These are phyloP conservation scores for Mythimna vitellina DNA, from an alignment of 2,888 invertebrate genomes.

Conservation along the genomic window DNA sequence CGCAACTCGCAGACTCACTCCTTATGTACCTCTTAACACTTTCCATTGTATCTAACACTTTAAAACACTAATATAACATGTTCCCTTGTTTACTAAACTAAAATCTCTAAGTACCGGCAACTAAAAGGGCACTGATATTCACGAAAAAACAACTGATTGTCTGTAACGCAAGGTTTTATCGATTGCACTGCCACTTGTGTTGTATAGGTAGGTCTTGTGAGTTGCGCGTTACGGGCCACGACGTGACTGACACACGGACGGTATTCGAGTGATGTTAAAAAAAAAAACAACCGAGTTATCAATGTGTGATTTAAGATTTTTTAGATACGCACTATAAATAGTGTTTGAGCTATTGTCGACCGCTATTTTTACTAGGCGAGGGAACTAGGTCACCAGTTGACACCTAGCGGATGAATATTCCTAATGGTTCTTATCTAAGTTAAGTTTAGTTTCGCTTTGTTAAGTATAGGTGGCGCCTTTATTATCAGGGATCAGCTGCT, in stretches of 20 bases:
- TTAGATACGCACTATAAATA: slow-evolving; percentile 88
- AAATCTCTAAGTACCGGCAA: slow-evolving; percentile 78
- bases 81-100: slow-evolving; percentile 89
- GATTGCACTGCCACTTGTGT: slow-evolving; percentile 69
- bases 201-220: slow-evolving; percentile 72
- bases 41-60: slow-evolving; percentile 79
- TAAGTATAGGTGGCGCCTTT: slow-evolving; percentile 69
- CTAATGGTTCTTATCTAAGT: slow-evolving; percentile 70
- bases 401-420: slow-evolving; percentile 73
- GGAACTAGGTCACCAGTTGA: slow-evolving; percentile 86
- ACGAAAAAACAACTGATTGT: slow-evolving; percentile 78
- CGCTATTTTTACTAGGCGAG: slow-evolving; percentile 88
- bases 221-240: slow-evolving; percentile 77
- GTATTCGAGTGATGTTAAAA: slow-evolving; percentile 63
- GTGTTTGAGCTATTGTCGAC: slow-evolving; percentile 88
- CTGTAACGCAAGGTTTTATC: slow-evolving; percentile 71
- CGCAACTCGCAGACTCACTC: slow-evolving; percentile 88
- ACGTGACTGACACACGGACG: slow-evolving; percentile 60
- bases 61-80: slow-evolving; percentile 81
- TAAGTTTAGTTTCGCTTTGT: slow-evolving; percentile 58
- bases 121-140: slow-evolving; percentile 81
- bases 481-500: slow-evolving; percentile 36
- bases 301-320: slow-evolving; percentile 80
- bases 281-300: slow-evolving; percentile 78
- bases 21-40: slow-evolving; percentile 86